Conservation (phyloP, 2,797 vertebrate genomes). For the Cottoperca gobio region DNA sequence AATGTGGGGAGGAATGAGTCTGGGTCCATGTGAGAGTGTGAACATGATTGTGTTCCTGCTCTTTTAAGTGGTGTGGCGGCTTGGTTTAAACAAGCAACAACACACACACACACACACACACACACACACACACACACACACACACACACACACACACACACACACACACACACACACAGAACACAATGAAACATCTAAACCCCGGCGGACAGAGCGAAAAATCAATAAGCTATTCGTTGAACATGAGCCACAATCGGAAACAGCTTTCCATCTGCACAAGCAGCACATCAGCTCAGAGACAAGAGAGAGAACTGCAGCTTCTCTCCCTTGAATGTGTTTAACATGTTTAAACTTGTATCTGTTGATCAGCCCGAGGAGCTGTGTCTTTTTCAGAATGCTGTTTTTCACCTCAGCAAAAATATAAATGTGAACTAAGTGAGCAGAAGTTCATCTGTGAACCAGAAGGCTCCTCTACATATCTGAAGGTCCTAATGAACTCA, state of each 20-base stretch:
- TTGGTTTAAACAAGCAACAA: not conserved
- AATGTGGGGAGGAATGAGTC: not conserved
- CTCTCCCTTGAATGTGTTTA: not conserved
- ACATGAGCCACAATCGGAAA: slow-evolving; percentile 58
- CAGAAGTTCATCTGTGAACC: slow-evolving; percentile 10
- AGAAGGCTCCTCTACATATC: slow-evolving; percentile 6
- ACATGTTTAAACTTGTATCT: not conserved
- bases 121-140: not conserved
- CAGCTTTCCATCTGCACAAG: slow-evolving; percentile 41
- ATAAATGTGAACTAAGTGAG: not conserved
- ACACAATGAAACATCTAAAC: slow-evolving; percentile 48
- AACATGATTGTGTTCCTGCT: not conserved
- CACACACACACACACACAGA: not conserved
- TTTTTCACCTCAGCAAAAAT: slow-evolving; percentile 3
- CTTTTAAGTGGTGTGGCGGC: not conserved
- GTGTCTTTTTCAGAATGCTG: not conserved
- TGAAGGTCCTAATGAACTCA: not conserved
- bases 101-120: not conserved
- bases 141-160: not conserved
- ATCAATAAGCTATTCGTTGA: slow-evolving; percentile 70
- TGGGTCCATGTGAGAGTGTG: not conserved
- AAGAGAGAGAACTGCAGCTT: slow-evolving; percentile 7
- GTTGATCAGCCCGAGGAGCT: not conserved
- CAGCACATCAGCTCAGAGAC: slow-evolving; percentile 51
- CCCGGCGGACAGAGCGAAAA: slow-evolving; percentile 33